Conservation (phyloP, 2,797 vertebrate species). For the Cossypha polioptera region DNA sequence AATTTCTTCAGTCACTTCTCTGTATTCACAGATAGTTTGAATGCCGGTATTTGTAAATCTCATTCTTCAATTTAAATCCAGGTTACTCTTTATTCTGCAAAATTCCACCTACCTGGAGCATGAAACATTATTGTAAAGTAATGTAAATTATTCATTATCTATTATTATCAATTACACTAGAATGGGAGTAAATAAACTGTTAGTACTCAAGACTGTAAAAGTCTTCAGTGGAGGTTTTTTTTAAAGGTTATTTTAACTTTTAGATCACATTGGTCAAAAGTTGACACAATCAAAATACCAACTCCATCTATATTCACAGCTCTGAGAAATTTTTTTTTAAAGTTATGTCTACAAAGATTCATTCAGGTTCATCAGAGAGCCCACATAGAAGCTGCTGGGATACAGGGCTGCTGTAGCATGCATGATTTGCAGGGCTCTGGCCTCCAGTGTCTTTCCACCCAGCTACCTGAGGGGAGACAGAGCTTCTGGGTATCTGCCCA, state of each 20-base stretch:
- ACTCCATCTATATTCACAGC: neutral
- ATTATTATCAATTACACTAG: neutral
- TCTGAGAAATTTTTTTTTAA: neutral
- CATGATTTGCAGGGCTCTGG: neutral
- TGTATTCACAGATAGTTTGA: neutral
- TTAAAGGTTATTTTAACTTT: neutral
- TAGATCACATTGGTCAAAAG: neutral
- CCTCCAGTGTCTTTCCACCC: neutral
- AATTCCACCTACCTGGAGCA: neutral
- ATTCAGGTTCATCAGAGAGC: neutral
- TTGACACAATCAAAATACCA: neutral
- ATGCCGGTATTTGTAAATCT: neutral
- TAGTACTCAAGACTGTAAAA: neutral
- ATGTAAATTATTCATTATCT: neutral
- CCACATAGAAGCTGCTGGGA: neutral
- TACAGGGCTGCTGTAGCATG: neutral
- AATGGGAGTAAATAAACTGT: neutral
- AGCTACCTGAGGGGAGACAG: neutral
- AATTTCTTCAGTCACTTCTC: neutral
- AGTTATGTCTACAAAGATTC: neutral
- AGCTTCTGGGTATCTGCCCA: neutral
- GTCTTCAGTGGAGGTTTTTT: neutral
- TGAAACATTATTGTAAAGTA: neutral
- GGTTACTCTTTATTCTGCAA: neutral
- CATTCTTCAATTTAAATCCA: neutral